Base-by-base conservation (phyloP, 2,888 invertebrate species). In the Deroplatys truncata region DNA sequence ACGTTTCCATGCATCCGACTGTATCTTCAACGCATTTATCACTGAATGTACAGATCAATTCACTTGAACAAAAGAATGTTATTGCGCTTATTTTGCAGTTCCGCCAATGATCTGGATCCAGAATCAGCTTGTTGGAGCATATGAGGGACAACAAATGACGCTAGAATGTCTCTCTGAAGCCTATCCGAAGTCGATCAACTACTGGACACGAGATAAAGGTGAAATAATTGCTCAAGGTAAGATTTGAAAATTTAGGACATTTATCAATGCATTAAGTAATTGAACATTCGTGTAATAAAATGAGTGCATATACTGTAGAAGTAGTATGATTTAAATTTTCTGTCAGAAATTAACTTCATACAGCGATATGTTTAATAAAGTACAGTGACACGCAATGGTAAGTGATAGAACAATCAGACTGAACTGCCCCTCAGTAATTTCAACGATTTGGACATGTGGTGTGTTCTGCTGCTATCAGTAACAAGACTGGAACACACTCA, bases 71-170 rank as follows among this genome's bases (percentile, higher is more conserved):
- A 35, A 35, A 35, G 2, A 43, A 43, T 49, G 15, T 16, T 85
- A 9, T 85, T 31, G 29, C 43, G 1, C n/a, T 16, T 35, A 5
- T 82, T 56, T 85, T 82, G 15, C 91, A 93, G 93, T 93, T 92
- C 93, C 93, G 20, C 93, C 93, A 15, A 93, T 93, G 92, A 93
- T 93, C 88, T 93, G 93, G 92, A 93, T 93, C 89, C 93, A 93
- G 85, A 93, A 93, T 91, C 93, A 93, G 91, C 91, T 93, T 90
- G 92, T 93, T 13, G 93, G 93, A 13, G 93, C 93, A 20, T 92
- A 92, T 9, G 91, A 92, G 85, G 93, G 93, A 4, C 92, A 93
- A 87, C 92, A 93, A 89, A 92, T 93, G 85, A 92, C 92, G 15
- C 91, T 94, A 86, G 93, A 93, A 89, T 94, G 94, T 91, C 92